Conservation (phyloP, 2,888 invertebrate species). For the Synergus gifuensis region DNA sequence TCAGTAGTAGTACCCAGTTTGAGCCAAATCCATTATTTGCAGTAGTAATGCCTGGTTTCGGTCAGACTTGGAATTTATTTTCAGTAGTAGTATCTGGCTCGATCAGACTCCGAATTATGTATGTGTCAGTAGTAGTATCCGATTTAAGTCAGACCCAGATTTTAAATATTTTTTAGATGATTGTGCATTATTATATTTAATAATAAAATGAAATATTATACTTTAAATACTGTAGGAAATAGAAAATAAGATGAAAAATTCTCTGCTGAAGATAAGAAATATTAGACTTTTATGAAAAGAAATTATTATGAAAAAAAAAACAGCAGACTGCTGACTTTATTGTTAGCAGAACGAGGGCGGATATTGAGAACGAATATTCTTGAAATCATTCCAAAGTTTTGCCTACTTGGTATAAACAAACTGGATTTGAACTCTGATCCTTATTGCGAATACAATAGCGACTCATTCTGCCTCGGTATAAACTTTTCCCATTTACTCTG, state of each 20-base stretch:
- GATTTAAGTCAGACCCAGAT: no score
- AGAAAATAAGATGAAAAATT: neutral
- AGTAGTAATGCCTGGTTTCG: no score
- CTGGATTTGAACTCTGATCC: constrained; percentile 32
- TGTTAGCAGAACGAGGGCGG: neutral
- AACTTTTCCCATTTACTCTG: constrained; percentile 40
- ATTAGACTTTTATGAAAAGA: neutral
- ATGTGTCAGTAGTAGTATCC: no score
- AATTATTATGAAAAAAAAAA: neutral
- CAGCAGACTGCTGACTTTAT: neutral
- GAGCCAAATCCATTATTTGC: no score
- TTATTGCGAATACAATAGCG: constrained; percentile 36
- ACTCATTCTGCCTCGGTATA: constrained; percentile 24
- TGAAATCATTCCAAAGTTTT: constrained; percentile 32
- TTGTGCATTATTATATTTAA: no score
- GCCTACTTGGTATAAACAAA: constrained; percentile 17
- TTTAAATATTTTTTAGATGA: no score
- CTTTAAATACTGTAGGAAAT: neutral
- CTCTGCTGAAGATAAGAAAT: neutral
- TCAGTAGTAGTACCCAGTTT: no score
- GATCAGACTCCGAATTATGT: no score
- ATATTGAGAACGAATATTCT: constrained; percentile 25
- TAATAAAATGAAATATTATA: no score
- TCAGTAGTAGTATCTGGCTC: no score
- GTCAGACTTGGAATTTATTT: no score